These are phyloP conservation scores for Umimayanthus chanpuru DNA, from an alignment of 92 coral and sea anemone genomes.

Conservation along the genomic window DNA sequence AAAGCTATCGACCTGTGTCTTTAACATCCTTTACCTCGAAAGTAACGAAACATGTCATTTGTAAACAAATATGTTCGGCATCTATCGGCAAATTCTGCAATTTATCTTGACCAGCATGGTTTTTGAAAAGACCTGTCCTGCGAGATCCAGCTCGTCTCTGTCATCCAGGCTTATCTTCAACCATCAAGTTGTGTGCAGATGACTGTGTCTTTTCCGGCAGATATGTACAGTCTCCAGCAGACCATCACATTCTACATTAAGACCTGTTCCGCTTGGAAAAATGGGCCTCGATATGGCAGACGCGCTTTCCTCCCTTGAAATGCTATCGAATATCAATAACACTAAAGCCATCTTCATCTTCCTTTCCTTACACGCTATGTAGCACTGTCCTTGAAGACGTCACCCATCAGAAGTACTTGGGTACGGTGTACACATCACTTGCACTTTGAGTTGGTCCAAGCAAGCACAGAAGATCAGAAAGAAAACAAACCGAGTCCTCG, in stretches of 20 bases:
- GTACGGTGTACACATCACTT: conserved; percentile 51
- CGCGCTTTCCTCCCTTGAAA: conserved; percentile 29
- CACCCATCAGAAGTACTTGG: conserved; percentile 51
- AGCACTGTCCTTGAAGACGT: conserved; percentile 50
- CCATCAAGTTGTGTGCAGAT: conserved; percentile 43
- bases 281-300: no score
- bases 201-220: conserved; percentile 43
- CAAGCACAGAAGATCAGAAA: conserved; percentile 49
- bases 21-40: background rate
- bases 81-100: conserved; percentile 31
- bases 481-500: conserved; percentile 54
- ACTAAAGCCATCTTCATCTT: conserved; percentile 37
- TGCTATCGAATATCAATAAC: conserved; percentile 49
- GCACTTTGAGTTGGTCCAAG: conserved; percentile 53
- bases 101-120: conserved; percentile 12
- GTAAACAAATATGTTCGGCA: conserved; percentile 18
- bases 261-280: conserved; percentile 33
- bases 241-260: no score
- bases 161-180: conserved; percentile 31
- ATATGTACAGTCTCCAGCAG: conserved; percentile 8
- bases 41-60: conserved; percentile 16
- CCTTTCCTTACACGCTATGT: no score
- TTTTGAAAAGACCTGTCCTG: conserved; percentile 10
- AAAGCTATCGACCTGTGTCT: no score
- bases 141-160: conserved; percentile 38